These are phyloP conservation scores for Aphidius ervi DNA, from an alignment of 1,140 invertebrate species.

Conservation along the genomic window DNA sequence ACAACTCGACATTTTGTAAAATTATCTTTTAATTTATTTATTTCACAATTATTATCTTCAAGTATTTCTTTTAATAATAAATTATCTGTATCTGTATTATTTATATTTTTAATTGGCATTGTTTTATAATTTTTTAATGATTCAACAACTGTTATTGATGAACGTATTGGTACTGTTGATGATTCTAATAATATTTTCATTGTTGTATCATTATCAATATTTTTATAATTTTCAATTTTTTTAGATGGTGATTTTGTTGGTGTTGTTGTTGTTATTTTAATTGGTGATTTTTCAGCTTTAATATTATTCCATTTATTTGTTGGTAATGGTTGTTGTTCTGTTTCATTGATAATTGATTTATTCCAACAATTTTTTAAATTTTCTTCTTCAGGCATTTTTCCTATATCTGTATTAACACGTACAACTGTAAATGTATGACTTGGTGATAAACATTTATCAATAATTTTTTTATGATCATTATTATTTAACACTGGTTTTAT, in stretches of 20 bases:
- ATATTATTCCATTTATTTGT: slow-evolving; percentile 36
- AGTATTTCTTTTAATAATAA: slow-evolving; percentile 68
- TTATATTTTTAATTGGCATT: slow-evolving; percentile 54
- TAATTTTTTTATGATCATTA: background rate
- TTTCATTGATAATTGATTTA: slow-evolving; percentile 26
- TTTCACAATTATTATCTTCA: slow-evolving; percentile 59
- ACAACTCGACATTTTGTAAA: slow-evolving; percentile 37
- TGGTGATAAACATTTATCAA: slow-evolving; percentile 16
- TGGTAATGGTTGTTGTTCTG: slow-evolving; percentile 21
- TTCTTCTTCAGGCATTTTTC: slow-evolving; percentile 5
- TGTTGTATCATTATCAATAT: slow-evolving; percentile 19
- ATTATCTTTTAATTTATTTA: slow-evolving; percentile 25
- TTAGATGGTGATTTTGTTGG: slow-evolving; percentile 8
- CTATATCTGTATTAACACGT: slow-evolving; percentile 19
- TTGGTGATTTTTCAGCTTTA: slow-evolving; percentile 26
- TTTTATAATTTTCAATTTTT: slow-evolving; percentile 12
- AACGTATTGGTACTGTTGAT: slow-evolving; percentile 54
- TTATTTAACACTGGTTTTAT: slow-evolving; percentile 14
- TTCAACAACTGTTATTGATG: slow-evolving; percentile 43
- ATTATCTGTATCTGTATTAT: slow-evolving; percentile 44
- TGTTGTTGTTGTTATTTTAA: slow-evolving; percentile 4
- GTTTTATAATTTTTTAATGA: slow-evolving; percentile 56
- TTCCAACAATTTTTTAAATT: slow-evolving; percentile 23
- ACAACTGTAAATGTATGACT: slow-evolving; percentile 24
- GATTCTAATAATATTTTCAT: slow-evolving; percentile 57